These are phyloP conservation scores for Leptobrachium leishanense DNA, from an alignment of 2,113 vertebrate species.

Conservation along the genomic window DNA sequence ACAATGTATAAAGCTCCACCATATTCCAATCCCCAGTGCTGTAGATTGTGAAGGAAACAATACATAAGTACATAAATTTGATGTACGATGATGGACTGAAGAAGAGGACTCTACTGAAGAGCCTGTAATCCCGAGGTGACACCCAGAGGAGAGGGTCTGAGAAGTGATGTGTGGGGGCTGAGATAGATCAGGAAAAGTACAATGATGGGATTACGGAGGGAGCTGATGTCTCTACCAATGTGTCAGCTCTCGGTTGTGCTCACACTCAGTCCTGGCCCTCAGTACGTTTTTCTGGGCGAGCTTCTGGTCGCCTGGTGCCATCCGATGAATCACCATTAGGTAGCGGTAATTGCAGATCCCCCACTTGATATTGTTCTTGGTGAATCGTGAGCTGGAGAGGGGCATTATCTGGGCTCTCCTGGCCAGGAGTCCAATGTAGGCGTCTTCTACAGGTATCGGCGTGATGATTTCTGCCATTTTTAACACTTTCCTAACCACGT, in stretches of 20 bases:
- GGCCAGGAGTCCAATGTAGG: slow-evolving; percentile 34
- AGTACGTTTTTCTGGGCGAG: rapidly evolving
- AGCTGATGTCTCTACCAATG: slow-evolving; percentile 19
- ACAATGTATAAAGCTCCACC: no score
- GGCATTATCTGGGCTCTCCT: neutral
- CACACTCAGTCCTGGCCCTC: neutral
- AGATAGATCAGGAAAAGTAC: no score
- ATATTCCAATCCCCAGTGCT: no score
- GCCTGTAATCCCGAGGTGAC: no score
- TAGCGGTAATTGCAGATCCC: slow-evolving; percentile 41
- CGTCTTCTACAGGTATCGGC: neutral
- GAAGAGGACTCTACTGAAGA: no score
- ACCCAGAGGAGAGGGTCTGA: no score
- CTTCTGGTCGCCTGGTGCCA: slow-evolving; percentile 3
- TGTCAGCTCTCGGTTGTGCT: neutral
- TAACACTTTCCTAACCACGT: slow-evolving; percentile 7
- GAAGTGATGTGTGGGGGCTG: no score
- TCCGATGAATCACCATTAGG: slow-evolving; percentile 27
- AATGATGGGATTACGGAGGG: no score
- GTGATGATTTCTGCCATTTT: rapidly evolving
- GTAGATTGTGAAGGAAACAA: no score
- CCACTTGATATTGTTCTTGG: slow-evolving; percentile 11
- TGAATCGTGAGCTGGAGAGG: slow-evolving; percentile 9
- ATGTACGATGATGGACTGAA: no score
- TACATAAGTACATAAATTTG: no score